Base-by-base conservation (phyloP, 2,797 vertebrate species). In the Tokudaia muenninki region DNA sequence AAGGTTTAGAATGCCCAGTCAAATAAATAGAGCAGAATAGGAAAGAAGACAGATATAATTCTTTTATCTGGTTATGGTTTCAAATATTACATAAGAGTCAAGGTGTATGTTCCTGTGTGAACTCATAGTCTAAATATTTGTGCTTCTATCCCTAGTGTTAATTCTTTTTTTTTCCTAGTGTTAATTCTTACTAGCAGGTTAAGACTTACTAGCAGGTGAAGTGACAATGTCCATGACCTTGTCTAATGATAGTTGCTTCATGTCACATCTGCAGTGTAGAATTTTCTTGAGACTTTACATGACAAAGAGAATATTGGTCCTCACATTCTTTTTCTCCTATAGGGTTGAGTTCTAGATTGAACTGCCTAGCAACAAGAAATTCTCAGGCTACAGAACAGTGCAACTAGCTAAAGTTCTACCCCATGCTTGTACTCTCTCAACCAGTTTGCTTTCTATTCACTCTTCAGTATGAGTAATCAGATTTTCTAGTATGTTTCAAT, bases 281-380 rank as follows among this genome's bases (percentile, higher is more conserved):
- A 65, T 89, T 92, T 34, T 91, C 29, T 77, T 77, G 57, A 80
- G 87, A 89, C 31, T 7, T 90, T 22, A 47, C n/a, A 87, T 22
- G 75, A n/a, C 55, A 94, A 87, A 83, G 75, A 78, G 8, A 78
- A 79, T 72, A 11, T 14, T 81, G 80, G 47, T 31, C 0, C 29
- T 12, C 41, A 44, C 1, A 19, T 75, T 77, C 57, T 59, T 61
- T 86, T 94, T 80, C 7, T 87, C 83, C 87, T 57, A 93, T 50
- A 83, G 80, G 55, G 37, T 90, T 78, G 57, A 86, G 19, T 87
- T 97, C 75, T 95, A 94, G 70, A 80, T 80, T 77, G 52, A 87
- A n/a, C 37, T 93, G n/a, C 80, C 61, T 92, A 97, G 92, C 67
- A 97, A 89, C 83, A 90, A 92, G 34, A 87, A 6, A 63, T 14